These are phyloP conservation scores for Vespertilio murinus DNA, from an alignment of 2,797 vertebrate genomes.

Conservation along the genomic window DNA sequence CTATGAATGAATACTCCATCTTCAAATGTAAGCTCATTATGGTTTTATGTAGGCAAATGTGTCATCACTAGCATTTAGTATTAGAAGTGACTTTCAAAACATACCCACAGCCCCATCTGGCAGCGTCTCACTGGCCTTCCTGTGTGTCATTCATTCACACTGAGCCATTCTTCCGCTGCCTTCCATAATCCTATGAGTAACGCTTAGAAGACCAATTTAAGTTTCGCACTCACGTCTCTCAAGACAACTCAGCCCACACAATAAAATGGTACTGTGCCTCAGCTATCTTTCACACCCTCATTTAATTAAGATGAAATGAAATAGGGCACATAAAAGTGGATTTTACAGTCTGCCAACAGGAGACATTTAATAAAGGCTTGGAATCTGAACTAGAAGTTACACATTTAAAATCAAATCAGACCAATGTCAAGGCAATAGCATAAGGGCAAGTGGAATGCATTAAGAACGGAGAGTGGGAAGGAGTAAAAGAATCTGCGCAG, in stretches of 20 bases:
- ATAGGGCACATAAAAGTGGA: not conserved
- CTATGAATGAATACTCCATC: not conserved
- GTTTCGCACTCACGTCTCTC: not conserved
- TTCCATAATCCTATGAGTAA: not conserved
- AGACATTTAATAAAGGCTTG: not conserved
- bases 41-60: not conserved
- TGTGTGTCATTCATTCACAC: not conserved
- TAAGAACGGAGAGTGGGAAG: not conserved
- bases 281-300: not conserved
- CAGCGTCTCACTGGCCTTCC: not conserved
- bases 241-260: not conserved
- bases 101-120: not conserved
- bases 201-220: not conserved
- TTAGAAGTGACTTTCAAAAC: slow-evolving; percentile 3
- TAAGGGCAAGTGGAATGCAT: not conserved
- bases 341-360: not conserved
- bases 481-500: too few species aligned
- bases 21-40: slow-evolving; percentile 27
- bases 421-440: not conserved
- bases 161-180: not conserved
- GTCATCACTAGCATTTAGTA: not conserved
- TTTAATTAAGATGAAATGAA: slow-evolving; percentile 20
- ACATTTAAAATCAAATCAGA: not conserved
- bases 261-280: not conserved
- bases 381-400: not conserved